Conservation (phyloP, 2,113 vertebrate genomes). For the Limnothrissa miodon region DNA sequence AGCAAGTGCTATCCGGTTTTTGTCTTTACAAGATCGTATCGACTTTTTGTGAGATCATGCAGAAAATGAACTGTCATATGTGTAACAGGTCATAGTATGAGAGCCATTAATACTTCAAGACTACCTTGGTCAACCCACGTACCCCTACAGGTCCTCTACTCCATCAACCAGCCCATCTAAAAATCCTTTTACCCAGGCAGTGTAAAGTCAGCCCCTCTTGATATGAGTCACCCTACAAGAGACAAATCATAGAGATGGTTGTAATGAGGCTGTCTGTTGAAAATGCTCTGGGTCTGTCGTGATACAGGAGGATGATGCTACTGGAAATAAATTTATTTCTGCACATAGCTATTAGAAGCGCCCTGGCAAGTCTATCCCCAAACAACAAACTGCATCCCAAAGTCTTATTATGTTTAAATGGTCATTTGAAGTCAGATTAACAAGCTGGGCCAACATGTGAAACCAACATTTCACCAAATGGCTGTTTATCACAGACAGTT, state of each 20-base stretch:
- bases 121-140: slow-evolving; percentile 41
- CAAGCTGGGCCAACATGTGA: slow-evolving; percentile 52
- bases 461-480: slow-evolving; percentile 35
- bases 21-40: slow-evolving; percentile 75
- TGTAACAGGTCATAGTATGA: slow-evolving; percentile 55
- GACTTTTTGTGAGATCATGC: slow-evolving; percentile 74
- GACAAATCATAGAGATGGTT: slow-evolving; percentile 50
- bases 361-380: slow-evolving; percentile 42
- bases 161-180: background rate
- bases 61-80: slow-evolving; percentile 78
- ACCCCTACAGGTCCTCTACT: background rate
- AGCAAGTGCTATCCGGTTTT: slow-evolving; percentile 70
- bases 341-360: slow-evolving; percentile 59
- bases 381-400: slow-evolving; percentile 39
- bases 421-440: slow-evolving; percentile 61
- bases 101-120: slow-evolving; percentile 59
- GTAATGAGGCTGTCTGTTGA: slow-evolving; percentile 44
- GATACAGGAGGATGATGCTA: slow-evolving; percentile 56
- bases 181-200: background rate
- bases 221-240: background rate
- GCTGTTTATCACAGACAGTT: slow-evolving; percentile 41
- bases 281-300: slow-evolving; percentile 58
- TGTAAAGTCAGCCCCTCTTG: background rate
- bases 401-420: slow-evolving; percentile 60
- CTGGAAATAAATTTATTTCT: slow-evolving; percentile 55